These are phyloP conservation scores for Eurystomus glaucurus DNA, from an alignment of 2,797 vertebrate genomes.

Conservation along the genomic window DNA sequence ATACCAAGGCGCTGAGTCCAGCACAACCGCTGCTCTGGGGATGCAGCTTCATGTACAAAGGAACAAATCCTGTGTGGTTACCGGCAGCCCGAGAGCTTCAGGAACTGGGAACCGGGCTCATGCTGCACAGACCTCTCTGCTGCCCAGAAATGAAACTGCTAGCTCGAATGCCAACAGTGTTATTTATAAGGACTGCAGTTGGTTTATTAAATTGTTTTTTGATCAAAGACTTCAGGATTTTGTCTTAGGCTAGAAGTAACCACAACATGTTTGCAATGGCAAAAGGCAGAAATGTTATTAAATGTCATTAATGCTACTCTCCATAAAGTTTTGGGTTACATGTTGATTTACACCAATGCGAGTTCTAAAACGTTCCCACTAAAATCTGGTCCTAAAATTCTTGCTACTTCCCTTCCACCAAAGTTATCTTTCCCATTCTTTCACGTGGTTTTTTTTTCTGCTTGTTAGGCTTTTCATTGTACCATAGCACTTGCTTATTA, in stretches of 20 bases:
- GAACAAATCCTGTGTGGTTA: accelerated
- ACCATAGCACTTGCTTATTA: accelerated
- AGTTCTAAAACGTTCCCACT: not conserved
- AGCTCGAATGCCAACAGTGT: accelerated
- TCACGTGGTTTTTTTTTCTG: not conserved
- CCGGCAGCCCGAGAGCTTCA: accelerated
- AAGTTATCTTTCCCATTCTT: not conserved
- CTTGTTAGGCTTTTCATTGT: not conserved
- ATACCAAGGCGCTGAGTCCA: accelerated
- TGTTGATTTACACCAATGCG: not conserved
- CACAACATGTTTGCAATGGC: not conserved
- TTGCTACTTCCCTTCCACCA: not conserved
- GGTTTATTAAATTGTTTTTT: not conserved
- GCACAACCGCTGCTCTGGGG: not conserved
- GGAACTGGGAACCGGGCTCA: accelerated
- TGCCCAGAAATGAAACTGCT: not conserved
- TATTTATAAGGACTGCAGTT: not conserved
- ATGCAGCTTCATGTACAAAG: accelerated
- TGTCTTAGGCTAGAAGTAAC: not conserved
- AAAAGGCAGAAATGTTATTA: not conserved
- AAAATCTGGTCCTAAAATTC: not conserved
- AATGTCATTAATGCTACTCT: not conserved
- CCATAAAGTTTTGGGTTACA: not conserved
- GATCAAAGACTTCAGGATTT: not conserved
- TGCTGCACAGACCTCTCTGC: not conserved